These are phyloP conservation scores for Micromys minutus DNA, from an alignment of 2,113 vertebrate genomes.

Conservation along the genomic window DNA sequence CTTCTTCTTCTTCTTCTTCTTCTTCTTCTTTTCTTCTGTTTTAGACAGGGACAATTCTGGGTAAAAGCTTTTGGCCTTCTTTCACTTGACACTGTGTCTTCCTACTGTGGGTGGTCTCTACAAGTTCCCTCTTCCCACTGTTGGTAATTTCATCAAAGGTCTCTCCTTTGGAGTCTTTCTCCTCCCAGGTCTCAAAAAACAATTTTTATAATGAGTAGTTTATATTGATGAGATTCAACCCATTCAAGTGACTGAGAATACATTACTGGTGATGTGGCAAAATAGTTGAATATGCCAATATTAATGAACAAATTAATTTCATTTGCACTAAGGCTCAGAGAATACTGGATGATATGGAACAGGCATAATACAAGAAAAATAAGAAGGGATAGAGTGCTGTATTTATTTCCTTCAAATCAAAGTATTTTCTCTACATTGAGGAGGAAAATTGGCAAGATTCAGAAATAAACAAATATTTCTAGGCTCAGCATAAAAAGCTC, in stretches of 20 bases:
- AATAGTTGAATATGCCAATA: background rate
- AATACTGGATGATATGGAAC: background rate
- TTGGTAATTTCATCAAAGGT: too few relatives aligned
- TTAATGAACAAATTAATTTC: background rate
- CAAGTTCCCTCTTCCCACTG: too few relatives aligned
- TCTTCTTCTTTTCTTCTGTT: too few relatives aligned
- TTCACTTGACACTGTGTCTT: too few relatives aligned
- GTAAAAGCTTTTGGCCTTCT: too few relatives aligned
- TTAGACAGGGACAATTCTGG: too few relatives aligned
- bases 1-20: too few relatives aligned
- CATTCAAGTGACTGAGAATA: background rate
- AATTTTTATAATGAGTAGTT: background rate
- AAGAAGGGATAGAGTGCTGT: background rate
- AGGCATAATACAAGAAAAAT: background rate
- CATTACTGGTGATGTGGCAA: background rate
- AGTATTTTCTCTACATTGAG: background rate
- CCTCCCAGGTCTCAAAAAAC: too few relatives aligned
- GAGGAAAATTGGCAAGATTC: background rate
- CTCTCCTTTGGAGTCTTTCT: too few relatives aligned
- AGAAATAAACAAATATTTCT: background rate
- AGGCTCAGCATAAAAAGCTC: background rate
- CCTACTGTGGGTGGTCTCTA: too few relatives aligned
- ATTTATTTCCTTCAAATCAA: background rate
- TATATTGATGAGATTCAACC: background rate
- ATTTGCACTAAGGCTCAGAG: background rate